phyloP scores from a whole-genome alignment of 2,797 vertebrate genomes.

The Mus spretus region DNA sequence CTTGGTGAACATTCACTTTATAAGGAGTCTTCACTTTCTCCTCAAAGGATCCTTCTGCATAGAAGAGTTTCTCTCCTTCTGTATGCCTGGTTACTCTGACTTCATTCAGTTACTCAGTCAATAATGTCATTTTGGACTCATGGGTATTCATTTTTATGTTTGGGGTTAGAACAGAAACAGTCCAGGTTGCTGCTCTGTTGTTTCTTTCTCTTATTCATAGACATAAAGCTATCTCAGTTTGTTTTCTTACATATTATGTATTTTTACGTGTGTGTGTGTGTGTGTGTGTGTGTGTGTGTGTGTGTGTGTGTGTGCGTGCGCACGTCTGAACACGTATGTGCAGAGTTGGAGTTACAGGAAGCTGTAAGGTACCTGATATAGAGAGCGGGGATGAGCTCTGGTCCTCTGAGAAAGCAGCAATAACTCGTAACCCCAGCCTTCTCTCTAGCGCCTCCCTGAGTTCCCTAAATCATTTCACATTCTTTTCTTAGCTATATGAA shows the following conservation, averaged over 20 bases:
- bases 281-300: neutral
- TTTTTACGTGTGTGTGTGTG: neutral
- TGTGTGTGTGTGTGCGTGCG: neutral
- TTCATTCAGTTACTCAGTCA: neutral
- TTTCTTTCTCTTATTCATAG: neutral
- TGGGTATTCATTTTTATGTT: neutral
- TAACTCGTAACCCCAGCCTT: neutral
- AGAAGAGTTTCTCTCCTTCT: neutral
- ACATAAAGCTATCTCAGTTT: neutral
- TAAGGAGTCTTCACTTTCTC: rapidly evolving
- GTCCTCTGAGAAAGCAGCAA: neutral
- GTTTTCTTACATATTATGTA: neutral
- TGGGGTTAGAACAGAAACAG: neutral
- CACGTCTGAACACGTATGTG: too few relatives aligned
- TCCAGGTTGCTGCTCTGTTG: neutral
- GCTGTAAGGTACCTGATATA: neutral
- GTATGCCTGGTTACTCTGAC: neutral
- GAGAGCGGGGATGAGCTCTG: neutral
- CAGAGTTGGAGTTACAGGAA: neutral
- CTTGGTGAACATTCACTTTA: neutral
- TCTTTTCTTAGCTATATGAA: neutral
- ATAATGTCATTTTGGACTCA: neutral
- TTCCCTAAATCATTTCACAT: neutral
- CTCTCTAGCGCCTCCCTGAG: neutral
- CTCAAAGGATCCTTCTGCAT: neutral